These are phyloP conservation scores for Spilosoma lubricipeda DNA, from an alignment of 2,888 invertebrate genomes.

Conservation along the genomic window DNA sequence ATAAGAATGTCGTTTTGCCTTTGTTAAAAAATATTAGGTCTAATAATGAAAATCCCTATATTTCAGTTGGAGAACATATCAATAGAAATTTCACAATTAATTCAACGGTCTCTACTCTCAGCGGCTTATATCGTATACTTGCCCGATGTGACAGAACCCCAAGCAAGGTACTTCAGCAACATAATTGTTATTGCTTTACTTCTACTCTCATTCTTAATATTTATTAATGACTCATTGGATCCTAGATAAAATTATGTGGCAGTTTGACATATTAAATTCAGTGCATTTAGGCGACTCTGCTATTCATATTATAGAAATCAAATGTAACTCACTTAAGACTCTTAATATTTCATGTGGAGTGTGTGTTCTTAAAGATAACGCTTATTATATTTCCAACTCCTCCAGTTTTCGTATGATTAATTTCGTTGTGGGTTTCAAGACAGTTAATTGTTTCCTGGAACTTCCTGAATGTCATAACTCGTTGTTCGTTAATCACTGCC, in stretches of 20 bases:
- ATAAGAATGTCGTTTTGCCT: neutral
- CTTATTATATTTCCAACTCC: no score
- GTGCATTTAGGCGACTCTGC: no score
- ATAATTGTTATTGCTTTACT: neutral
- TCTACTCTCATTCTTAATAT: neutral
- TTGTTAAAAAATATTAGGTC: neutral
- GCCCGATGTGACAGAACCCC: slow-evolving; percentile 89
- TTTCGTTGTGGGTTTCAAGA: no score
- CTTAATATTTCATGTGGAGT: no score
- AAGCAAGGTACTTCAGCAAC: slow-evolving; percentile 78
- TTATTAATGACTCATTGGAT: neutral
- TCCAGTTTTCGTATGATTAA: no score
- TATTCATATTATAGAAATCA: no score
- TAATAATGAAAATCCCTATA: slow-evolving; percentile 1
- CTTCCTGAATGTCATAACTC: no score
- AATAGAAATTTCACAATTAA: slow-evolving; percentile 87
- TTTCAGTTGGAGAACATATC: slow-evolving; percentile 87
- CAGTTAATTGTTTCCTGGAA: no score
- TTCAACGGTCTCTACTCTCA: slow-evolving; percentile 89
- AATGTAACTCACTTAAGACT: no score
- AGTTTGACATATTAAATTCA: neutral
- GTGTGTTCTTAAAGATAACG: no score
- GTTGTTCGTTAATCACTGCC: no score
- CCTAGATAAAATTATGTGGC: neutral
- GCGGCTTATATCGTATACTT: slow-evolving; percentile 93